These are phyloP conservation scores for Busseola fusca DNA, from an alignment of 2,888 invertebrate species.

Conservation along the genomic window DNA sequence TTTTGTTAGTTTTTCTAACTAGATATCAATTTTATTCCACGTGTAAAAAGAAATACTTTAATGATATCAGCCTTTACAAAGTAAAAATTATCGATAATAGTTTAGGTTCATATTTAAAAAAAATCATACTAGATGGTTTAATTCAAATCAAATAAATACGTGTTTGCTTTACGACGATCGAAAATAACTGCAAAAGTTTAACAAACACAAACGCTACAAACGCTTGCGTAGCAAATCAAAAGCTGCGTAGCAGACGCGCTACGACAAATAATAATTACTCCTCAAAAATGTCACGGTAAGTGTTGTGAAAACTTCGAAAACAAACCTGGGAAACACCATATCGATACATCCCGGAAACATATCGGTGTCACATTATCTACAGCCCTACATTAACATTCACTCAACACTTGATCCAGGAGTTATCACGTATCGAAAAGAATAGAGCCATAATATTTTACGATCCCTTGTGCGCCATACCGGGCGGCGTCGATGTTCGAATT, in stretches of 20 bases:
- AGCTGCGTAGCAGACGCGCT: slow-evolving; percentile 12
- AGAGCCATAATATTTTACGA: slow-evolving; percentile 88
- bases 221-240: slow-evolving; percentile 17
- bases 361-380: slow-evolving; percentile 79
- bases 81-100: no score
- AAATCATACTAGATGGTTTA: background rate
- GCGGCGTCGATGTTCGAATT: slow-evolving; percentile 83
- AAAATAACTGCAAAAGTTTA: background rate
- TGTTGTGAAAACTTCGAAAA: slow-evolving; percentile 56
- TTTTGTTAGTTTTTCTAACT: no score
- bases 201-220: background rate
- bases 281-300: slow-evolving; percentile 17
- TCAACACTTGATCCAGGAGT: slow-evolving; percentile 83
- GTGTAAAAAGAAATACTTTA: no score
- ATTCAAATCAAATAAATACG: no score
- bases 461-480: slow-evolving; percentile 88
- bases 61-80: no score
- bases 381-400: slow-evolving; percentile 87
- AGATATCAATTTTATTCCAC: no score
- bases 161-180: background rate
- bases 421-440: slow-evolving; percentile 89
- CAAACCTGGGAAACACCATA: slow-evolving; percentile 73
- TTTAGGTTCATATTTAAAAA: no score
- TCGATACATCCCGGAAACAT: slow-evolving; percentile 84
- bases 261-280: background rate